A percentile compares a stretch with the other conserved stretches of the same genome.
Conservation (phyloP, 2,113 vertebrate genomes). For the Macrotis lagotis region DNA sequence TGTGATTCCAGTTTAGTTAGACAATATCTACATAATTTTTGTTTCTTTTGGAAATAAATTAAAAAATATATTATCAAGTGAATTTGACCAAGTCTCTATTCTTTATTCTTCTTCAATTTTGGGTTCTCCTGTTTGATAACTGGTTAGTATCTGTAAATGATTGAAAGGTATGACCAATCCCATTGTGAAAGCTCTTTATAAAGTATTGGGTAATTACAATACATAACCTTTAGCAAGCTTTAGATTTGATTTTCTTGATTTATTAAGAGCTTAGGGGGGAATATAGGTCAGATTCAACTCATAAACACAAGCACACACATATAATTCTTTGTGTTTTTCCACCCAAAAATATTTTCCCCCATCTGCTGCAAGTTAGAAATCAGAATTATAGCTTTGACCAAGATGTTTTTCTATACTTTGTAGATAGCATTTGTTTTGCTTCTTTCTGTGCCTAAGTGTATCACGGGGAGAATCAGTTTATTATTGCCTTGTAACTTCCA, state of each 20-base stretch:
- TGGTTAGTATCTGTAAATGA: not conserved
- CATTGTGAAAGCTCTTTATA: not conserved
- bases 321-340: not conserved
- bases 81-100: not conserved
- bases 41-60: not conserved
- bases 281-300: not conserved
- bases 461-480: not conserved
- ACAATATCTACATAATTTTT: not conserved
- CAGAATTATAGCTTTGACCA: not conserved
- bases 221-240: not conserved
- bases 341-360: not conserved
- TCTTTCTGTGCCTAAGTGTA: not conserved
- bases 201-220: not conserved
- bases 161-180: not conserved
- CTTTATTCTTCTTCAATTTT: not conserved
- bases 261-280: not conserved
- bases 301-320: too few species aligned
- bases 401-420: not conserved
- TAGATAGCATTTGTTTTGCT: not conserved
- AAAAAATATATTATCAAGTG: not conserved
- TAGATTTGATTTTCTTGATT: not conserved
- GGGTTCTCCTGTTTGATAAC: not conserved
- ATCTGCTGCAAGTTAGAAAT: not conserved
- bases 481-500: conserved; percentile 1
- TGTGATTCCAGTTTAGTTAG: not conserved